Conservation (phyloP, 2,888 invertebrate species). For the Anthophora plumipes region DNA sequence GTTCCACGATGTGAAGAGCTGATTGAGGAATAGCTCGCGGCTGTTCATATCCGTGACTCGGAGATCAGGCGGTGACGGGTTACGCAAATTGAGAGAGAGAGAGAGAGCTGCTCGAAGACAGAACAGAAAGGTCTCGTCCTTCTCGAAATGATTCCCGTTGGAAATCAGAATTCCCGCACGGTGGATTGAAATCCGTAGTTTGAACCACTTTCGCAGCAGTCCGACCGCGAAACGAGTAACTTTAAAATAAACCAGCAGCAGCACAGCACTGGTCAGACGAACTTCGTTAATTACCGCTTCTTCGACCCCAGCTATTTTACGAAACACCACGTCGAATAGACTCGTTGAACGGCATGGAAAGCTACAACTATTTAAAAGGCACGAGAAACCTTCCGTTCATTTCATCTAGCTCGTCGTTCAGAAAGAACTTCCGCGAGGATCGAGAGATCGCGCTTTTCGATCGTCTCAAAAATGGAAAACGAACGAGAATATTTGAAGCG, state of each 20-base stretch:
- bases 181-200: constrained; percentile 47
- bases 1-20: constrained; percentile 32
- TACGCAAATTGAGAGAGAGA: constrained; percentile 49
- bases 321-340: constrained; percentile 9
- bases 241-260: constrained; percentile 54
- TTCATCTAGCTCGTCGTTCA: background rate
- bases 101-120: background rate
- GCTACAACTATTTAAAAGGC: background rate
- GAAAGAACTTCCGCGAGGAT: background rate
- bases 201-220: constrained; percentile 26
- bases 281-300: constrained; percentile 48
- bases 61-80: constrained; percentile 15
- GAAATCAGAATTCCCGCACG: constrained; percentile 45
- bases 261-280: background rate
- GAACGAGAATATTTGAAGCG: constrained; percentile 13
- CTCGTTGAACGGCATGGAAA: background rate
- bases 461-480: constrained; percentile 18
- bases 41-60: constrained; percentile 48
- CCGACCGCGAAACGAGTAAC: constrained; percentile 37
- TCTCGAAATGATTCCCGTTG: constrained; percentile 49
- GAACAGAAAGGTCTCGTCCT: constrained; percentile 13
- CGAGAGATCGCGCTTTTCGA: background rate
- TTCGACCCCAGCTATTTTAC: constrained; percentile 4
- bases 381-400: background rate
- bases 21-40: constrained; percentile 54